Conservation (phyloP, 1,140 invertebrate species). For the Sminthurides bifidus region DNA sequence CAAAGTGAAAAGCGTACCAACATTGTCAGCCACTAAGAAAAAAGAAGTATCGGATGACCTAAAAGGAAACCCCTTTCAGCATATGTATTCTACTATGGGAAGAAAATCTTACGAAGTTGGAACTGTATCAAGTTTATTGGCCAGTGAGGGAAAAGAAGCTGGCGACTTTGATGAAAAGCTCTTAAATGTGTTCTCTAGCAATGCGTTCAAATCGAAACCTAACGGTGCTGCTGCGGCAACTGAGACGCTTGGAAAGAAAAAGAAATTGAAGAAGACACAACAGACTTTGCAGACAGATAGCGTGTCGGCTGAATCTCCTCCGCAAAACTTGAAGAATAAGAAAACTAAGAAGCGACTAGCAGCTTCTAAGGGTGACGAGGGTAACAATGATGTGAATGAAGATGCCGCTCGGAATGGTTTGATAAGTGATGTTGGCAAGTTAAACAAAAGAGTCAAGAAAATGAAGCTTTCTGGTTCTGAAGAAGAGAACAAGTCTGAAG, state of each 20-base stretch:
- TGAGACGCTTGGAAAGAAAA: background rate
- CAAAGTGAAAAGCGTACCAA: background rate
- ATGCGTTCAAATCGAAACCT: background rate
- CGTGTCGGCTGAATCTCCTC: background rate
- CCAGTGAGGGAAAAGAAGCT: background rate
- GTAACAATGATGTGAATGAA: background rate
- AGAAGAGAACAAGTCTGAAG: background rate
- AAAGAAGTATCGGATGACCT: background rate
- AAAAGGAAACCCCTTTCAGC: conserved; percentile 2
- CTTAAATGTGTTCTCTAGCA: conserved; percentile 6
- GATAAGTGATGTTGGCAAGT: background rate
- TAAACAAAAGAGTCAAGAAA: conserved; percentile 3
- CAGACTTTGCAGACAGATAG: background rate
- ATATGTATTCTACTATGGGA: background rate
- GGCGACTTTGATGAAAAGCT: background rate
- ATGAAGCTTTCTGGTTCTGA: background rate
- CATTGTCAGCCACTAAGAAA: background rate
- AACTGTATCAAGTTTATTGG: background rate
- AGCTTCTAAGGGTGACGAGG: too few relatives aligned
- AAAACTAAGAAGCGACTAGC: background rate
- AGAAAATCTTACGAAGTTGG: background rate
- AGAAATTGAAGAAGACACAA: background rate
- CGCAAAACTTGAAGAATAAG: background rate
- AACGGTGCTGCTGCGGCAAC: background rate
- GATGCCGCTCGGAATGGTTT: background rate